Evolutionary conservation across 53 echinoderm and acorn worm species (phyloP), one percentile per base, ranked within the genome.

Genomic region (Temnopleurus reevesii): DNA sequence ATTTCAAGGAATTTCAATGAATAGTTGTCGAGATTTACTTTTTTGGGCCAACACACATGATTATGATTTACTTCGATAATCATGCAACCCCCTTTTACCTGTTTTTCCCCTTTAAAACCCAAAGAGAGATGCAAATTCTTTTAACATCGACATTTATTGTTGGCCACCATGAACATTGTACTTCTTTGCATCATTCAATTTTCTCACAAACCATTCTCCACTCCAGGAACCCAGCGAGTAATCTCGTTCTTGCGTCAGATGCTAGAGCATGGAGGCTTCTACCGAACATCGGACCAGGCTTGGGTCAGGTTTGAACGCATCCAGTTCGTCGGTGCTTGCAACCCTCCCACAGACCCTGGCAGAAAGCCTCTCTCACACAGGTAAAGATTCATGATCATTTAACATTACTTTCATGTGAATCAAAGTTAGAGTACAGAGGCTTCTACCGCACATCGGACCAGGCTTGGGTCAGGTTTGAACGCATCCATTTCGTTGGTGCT

Each of bases 171-270:
- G n/a, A n/a, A n/a, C n/a, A n/a, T n/a, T n/a, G n/a, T n/a, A n/a
- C n/a, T n/a, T n/a, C n/a, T n/a, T n/a, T n/a, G n/a, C n/a, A n/a
- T n/a, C n/a, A n/a, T n/a, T n/a, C n/a, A n/a, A n/a, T n/a, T n/a
- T n/a, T n/a, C n/a, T n/a, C n/a, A n/a, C n/a, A n/a, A n/a, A n/a
- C n/a, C n/a, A n/a, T n/a, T n/a, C n/a, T n/a, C n/a, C n/a, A n/a
- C n/a, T n/a, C n/a, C 71, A 97, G 98, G 99, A 79, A 99, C 99
- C 77, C 99, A 99, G 92, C 90, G 99, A n/a, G 94, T 99, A 23
- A 99, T 99, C 91, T 99, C 99, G n/a, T 99, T 99, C 94, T 90
- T 99, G 83, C 93, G 99, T 64, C 99, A 99, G 89, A 94, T 99
- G 92, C 53, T 99, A 54, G 99, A 97, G 81, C 97, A 97, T 79